phyloP scores from a whole-genome alignment of 2,113 vertebrate genomes.

The Pollimyrus isidori region DNA sequence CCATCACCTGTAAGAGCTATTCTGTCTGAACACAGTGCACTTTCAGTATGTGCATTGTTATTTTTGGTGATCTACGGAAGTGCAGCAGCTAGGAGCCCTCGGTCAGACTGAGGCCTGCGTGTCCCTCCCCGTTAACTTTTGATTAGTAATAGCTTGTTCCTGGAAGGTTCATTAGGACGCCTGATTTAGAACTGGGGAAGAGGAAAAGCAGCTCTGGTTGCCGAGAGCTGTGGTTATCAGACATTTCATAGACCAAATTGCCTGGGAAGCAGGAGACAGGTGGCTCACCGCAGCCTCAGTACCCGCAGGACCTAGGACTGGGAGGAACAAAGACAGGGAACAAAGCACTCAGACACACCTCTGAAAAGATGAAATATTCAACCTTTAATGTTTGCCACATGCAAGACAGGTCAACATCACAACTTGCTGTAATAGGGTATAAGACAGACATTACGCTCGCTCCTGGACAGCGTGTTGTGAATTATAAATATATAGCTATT shows the following conservation, averaged over 20 bases:
- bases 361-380: background rate
- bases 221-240: background rate
- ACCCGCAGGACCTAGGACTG: background rate
- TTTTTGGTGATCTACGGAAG: background rate
- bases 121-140: background rate
- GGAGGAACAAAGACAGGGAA: background rate
- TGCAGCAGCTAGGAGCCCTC: background rate
- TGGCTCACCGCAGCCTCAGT: background rate
- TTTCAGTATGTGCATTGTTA: background rate
- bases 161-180: background rate
- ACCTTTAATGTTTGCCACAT: constrained; percentile 48
- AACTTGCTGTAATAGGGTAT: constrained; percentile 26
- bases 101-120: background rate
- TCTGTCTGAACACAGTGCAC: background rate
- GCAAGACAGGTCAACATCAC: constrained; percentile 34
- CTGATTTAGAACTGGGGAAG: background rate
- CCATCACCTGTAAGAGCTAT: background rate
- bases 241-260: background rate
- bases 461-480: constrained; percentile 21
- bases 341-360: background rate
- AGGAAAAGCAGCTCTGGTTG: background rate
- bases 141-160: background rate
- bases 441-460: constrained; percentile 24
- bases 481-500: constrained; percentile 31
- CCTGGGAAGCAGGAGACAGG: background rate